Conservation (phyloP, 1,140 invertebrate genomes). For the Drosophila kepulauana region DNA sequence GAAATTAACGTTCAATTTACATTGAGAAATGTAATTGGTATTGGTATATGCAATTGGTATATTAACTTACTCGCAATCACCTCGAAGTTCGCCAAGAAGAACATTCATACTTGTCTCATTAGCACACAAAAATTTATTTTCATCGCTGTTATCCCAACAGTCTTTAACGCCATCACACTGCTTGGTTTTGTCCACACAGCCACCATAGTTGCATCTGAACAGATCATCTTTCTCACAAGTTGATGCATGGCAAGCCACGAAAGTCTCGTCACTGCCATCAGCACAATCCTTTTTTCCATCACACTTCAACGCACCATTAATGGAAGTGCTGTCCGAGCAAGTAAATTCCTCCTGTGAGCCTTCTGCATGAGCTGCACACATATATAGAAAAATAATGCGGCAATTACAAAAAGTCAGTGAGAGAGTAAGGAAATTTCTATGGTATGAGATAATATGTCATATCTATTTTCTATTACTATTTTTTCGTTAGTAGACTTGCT, state of each 20-base stretch:
- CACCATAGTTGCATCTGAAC: slow-evolving; percentile 49
- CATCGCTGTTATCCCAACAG: slow-evolving; percentile 50
- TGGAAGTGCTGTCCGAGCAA: slow-evolving; percentile 7
- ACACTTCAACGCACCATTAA: slow-evolving; percentile 8
- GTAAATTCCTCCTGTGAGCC: background rate
- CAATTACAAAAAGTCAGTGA: background rate
- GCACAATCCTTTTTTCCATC: slow-evolving; percentile 86
- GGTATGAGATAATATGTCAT: too few species aligned
- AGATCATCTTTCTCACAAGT: slow-evolving; percentile 1
- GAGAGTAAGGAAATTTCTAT: too few species aligned
- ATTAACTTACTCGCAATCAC: slow-evolving; percentile 34
- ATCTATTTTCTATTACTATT: too few species aligned
- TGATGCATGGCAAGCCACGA: slow-evolving; percentile 10
- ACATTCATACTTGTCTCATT: background rate
- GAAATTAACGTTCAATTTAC: background rate
- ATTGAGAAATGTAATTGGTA: background rate
- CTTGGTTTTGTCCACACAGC: background rate
- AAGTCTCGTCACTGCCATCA: slow-evolving; percentile 89
- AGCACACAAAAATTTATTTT: slow-evolving; percentile 28
- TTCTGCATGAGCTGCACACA: background rate
- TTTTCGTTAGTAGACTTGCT: too few species aligned
- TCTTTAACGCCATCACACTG: slow-evolving; percentile 15
- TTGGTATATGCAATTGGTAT: background rate
- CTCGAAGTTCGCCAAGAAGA: background rate
- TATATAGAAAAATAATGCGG: too few species aligned